phyloP scores from a whole-genome alignment of 2,888 invertebrate genomes.

The Plutella xylostella region DNA sequence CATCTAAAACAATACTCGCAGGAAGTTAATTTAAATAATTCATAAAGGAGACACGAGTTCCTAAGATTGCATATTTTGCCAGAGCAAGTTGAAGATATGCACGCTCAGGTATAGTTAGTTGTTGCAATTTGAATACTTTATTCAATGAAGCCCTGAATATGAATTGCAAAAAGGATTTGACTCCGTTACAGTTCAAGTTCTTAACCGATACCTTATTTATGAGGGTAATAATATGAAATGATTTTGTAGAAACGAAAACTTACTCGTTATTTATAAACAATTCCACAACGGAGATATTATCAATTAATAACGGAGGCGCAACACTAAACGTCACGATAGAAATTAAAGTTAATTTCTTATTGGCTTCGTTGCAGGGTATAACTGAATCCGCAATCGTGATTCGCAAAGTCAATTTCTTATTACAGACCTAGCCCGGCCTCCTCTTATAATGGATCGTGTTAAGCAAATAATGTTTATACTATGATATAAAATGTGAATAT shows the following conservation, averaged over 20 bases:
- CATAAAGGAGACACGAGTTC: conserved; percentile 19
- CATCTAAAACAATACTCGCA: not conserved
- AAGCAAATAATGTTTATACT: no score
- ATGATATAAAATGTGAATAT: no score
- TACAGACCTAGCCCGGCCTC: conserved; percentile 24
- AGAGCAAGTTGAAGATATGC: conserved; percentile 19
- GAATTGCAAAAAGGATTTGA: not conserved
- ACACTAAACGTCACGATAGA: conserved; percentile 34
- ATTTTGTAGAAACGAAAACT: no score
- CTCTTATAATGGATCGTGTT: no score
- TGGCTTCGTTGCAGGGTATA: conserved; percentile 23
- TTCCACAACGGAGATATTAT: conserved; percentile 28
- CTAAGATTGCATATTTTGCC: conserved; percentile 19
- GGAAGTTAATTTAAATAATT: conserved; percentile 20
- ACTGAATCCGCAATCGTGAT: conserved; percentile 32
- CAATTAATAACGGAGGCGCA: conserved; percentile 40
- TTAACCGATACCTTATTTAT: not conserved
- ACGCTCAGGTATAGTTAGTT: conserved; percentile 10
- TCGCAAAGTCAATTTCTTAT: conserved; percentile 36
- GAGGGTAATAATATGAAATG: no score
- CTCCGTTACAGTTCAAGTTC: not conserved
- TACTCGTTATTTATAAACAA: no score
- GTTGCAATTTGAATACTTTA: conserved; percentile 11
- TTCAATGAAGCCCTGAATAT: conserved; percentile 7
- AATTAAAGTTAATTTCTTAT: conserved; percentile 43